These are phyloP conservation scores for Drosophila gaucha DNA, from an alignment of 2,888 invertebrate genomes.

Conservation along the genomic window DNA sequence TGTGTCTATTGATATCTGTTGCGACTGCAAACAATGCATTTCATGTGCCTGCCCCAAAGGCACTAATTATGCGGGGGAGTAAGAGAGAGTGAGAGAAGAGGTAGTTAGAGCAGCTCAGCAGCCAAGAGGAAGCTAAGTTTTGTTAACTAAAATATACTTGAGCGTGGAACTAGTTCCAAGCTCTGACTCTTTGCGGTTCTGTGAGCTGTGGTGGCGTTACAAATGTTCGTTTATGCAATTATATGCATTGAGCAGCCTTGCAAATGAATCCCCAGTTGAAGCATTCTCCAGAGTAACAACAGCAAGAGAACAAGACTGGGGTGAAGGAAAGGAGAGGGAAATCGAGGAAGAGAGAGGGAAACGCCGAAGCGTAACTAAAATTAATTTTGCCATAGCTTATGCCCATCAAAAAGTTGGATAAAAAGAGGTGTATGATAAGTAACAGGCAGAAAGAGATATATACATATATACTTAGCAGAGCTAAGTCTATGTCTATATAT, in stretches of 20 bases:
- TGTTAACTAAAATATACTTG: not conserved
- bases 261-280: constrained; percentile 64
- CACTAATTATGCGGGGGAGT: constrained; percentile 7
- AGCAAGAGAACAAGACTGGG: not conserved
- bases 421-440: not conserved
- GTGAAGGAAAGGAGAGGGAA: not conserved
- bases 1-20: constrained; percentile 12
- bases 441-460: not conserved
- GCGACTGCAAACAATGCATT: constrained; percentile 40
- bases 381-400: constrained; percentile 1
- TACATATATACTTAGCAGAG: not conserved
- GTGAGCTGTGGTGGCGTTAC: not conserved
- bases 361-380: constrained; percentile 4
- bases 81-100: not conserved
- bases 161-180: not conserved
- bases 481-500: no score
- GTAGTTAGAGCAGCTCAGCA: not conserved
- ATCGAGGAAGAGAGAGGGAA: no score
- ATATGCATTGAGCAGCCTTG: constrained; percentile 71
- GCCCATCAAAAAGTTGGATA: not conserved
- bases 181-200: not conserved
- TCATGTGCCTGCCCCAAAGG: constrained; percentile 12
- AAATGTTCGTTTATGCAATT: constrained; percentile 67
- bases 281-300: constrained; percentile 26
- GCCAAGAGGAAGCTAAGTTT: not conserved